Base-by-base conservation (phyloP, 2,888 invertebrate species). In the Chymomyza caudatula region DNA sequence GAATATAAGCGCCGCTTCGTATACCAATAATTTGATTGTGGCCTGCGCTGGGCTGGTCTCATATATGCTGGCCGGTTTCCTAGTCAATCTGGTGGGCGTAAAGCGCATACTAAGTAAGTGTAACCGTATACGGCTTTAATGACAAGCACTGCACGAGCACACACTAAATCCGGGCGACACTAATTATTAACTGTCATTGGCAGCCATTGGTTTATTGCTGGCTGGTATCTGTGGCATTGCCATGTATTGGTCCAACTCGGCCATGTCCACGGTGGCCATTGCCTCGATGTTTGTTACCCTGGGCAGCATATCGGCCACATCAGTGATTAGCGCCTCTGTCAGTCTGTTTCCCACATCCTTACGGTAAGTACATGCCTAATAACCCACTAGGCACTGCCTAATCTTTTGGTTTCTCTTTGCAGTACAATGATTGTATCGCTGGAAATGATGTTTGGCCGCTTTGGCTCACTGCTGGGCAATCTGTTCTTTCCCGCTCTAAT, bases 341-440 rank as follows among this genome's bases (percentile, higher is more conserved):
- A 87, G 70, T 63, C 74, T 88, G 47, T 89, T 89, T 69, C 89
- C 89, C 59, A 89, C 89, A 4, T 72, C 88, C 0, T 70, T 89
- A 47, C 85, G 89, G 89, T 89, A 71, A 67, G 52, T 72, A 15
- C 5, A n/a, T 11, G 13, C 25, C 22, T 17, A 60, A 57, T 43
- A 25, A 54, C 25, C 15, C 23, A 13, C 37, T 20, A 56, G n/a
- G n/a, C 17, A 22, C 17, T 17, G 15, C 56, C 17, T 37, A 37
- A 53, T 51, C 19, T 2, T 22, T 1, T 8, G 53, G 47, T 42
- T 8, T 44, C 22, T 22, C n/a, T 23, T 1, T 19, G 22, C 88
- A 95, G 95, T 87, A 94, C 95, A 1, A 94, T 95, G 94, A 93
- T 94, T 0, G 92, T 95, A 77, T 93, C 94, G 0, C 90, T 94